phyloP scores from a whole-genome alignment of 2,888 invertebrate species.

The Trachelus iudaicus region DNA sequence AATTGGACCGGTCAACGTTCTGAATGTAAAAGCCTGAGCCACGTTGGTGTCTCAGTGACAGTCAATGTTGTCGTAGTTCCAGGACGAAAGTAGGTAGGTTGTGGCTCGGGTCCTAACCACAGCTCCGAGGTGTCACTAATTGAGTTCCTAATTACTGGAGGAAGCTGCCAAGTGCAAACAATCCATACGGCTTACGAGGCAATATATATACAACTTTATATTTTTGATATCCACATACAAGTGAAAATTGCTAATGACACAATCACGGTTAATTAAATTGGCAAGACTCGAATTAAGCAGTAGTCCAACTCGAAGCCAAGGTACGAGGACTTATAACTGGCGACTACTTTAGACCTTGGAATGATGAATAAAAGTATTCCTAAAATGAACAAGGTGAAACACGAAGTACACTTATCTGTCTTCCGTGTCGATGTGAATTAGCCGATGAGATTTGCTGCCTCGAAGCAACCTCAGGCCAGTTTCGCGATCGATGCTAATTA shows the following conservation, averaged over 20 bases:
- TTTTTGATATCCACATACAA: background rate
- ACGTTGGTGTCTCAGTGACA: constrained; percentile 27
- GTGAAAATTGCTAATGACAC: background rate
- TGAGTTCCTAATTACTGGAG: background rate
- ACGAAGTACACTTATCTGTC: constrained; percentile 11
- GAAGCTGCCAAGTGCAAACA: constrained; percentile 1
- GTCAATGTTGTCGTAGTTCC: constrained; percentile 27
- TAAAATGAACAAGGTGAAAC: background rate
- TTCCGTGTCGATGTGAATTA: constrained; percentile 9
- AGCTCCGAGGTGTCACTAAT: background rate
- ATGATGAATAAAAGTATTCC: background rate
- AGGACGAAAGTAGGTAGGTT: constrained; percentile 21
- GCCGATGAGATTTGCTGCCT: background rate
- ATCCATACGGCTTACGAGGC: background rate
- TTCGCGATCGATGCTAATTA: constrained; percentile 31
- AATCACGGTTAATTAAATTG: background rate
- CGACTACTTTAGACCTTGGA: background rate
- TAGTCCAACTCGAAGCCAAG: background rate
- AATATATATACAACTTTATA: background rate
- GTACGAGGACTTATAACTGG: background rate
- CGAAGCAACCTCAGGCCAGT: constrained; percentile 8
- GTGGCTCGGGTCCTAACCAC: constrained; percentile 1
- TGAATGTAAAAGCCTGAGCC: constrained; percentile 24
- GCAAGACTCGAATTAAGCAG: background rate
- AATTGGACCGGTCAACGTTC: constrained; percentile 10